Conservation (phyloP, 2,888 invertebrate species). For the Caenorhabditis doughertyi region DNA sequence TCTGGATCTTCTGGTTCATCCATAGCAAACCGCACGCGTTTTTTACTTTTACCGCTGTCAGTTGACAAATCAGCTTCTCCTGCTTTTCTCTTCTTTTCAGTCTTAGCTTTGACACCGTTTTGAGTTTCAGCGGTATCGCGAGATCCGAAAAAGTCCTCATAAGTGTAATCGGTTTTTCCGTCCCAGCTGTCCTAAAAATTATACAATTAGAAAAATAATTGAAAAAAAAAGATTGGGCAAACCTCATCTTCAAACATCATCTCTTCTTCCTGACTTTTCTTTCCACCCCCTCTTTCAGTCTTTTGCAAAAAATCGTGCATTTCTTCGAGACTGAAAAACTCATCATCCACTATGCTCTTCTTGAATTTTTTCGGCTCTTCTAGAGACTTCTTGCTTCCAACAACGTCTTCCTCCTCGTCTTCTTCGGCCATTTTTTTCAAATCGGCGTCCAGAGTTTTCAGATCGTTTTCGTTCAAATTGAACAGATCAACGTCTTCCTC, state of each 20-base stretch:
- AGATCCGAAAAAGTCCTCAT: slow-evolving; percentile 74
- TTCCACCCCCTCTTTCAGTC: slow-evolving; percentile 59
- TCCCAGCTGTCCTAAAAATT: slow-evolving; percentile 64
- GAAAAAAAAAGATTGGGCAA: too few species aligned
- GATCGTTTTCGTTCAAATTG: slow-evolving; percentile 64
- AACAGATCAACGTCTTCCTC: slow-evolving; percentile 68
- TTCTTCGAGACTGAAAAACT: slow-evolving; percentile 72
- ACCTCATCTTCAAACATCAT: slow-evolving; percentile 66
- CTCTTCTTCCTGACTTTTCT: slow-evolving; percentile 45
- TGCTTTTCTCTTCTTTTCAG: slow-evolving; percentile 58
- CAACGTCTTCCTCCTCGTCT: slow-evolving; percentile 13
- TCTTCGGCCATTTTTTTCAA: slow-evolving; percentile 59
- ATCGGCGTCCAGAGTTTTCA: slow-evolving; percentile 65
- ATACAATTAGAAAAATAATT: too few species aligned
- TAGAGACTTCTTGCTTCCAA: background rate
- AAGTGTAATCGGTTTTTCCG: slow-evolving; percentile 67
- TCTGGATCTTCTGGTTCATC: slow-evolving; percentile 59
- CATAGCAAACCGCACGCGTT: slow-evolving; percentile 68
- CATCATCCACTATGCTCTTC: slow-evolving; percentile 70
- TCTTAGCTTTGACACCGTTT: too few species aligned
- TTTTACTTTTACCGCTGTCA: slow-evolving; percentile 55
- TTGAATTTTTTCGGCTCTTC: slow-evolving; percentile 53
- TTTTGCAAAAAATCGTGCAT: slow-evolving; percentile 70
- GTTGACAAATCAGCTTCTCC: slow-evolving; percentile 36
- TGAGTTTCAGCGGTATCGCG: slow-evolving; percentile 59